phyloP scores from a whole-genome alignment of 2,888 invertebrate species.

The Aspidiotus rigidus region DNA sequence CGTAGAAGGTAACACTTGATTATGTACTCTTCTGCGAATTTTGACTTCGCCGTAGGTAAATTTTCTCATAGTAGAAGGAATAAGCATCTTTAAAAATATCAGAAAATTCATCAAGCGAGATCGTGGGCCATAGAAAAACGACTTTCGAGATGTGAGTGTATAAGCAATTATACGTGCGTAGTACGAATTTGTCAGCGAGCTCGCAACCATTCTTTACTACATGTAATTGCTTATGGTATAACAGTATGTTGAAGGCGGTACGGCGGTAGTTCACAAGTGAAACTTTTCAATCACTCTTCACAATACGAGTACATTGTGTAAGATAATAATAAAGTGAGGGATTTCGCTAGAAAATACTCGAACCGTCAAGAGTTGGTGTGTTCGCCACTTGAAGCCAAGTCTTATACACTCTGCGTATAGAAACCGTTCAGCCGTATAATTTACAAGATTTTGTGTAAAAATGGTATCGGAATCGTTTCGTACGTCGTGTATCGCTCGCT shows the following conservation, averaged over 20 bases:
- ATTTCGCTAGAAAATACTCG: conserved; percentile 7
- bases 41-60: too few species aligned
- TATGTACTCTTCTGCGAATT: too few species aligned
- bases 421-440: conserved; percentile 10
- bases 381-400: conserved; percentile 9
- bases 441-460: conserved; percentile 7
- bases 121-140: too few species aligned
- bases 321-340: not conserved
- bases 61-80: too few species aligned
- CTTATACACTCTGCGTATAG: not conserved
- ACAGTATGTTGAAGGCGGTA: not conserved
- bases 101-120: too few species aligned
- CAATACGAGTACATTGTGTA: not conserved
- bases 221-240: too few species aligned
- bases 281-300: conserved; percentile 5
- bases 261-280: not conserved
- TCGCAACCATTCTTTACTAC: too few species aligned
- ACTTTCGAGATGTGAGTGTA: too few species aligned
- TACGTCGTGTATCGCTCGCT: not conserved
- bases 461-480: conserved; percentile 3
- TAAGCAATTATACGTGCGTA: too few species aligned
- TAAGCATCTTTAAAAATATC: too few species aligned
- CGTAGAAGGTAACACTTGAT: too few species aligned
- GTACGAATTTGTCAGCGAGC: too few species aligned
- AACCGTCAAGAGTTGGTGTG: conserved; percentile 7